These are phyloP conservation scores for Limonius californicus DNA, from an alignment of 1,140 invertebrate species.

Conservation along the genomic window DNA sequence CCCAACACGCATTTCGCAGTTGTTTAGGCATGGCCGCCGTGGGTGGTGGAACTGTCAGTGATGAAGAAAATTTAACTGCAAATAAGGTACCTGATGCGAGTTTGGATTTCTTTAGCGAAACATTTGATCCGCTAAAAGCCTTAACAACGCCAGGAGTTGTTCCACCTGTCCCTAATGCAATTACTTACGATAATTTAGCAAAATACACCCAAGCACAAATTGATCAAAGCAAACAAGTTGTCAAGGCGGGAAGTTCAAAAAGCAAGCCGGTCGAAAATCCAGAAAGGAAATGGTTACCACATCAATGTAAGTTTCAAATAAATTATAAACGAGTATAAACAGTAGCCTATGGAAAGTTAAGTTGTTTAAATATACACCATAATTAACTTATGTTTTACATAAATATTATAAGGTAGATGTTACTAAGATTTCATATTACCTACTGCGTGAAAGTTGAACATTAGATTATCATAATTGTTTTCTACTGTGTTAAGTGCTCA, in stretches of 20 bases:
- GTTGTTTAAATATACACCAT: no score
- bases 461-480: no score
- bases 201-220: not conserved
- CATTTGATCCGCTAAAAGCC: slow-evolving; percentile 64
- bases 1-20: not conserved
- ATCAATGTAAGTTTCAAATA: slow-evolving; percentile 49
- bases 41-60: not conserved
- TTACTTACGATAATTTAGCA: slow-evolving; percentile 57
- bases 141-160: slow-evolving; percentile 55
- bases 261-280: not conserved
- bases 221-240: not conserved
- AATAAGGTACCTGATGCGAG: slow-evolving; percentile 54
- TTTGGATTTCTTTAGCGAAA: slow-evolving; percentile 59
- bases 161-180: slow-evolving; percentile 53
- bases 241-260: slow-evolving; percentile 9
- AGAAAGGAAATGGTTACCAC: slow-evolving; percentile 43
- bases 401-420: no score
- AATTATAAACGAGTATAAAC: no score
- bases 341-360: no score
- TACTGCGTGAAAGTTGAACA: no score
- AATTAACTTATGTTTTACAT: no score
- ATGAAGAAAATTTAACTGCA: not conserved
- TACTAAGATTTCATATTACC: no score
- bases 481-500: no score
- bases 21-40: not conserved